Conservation (phyloP, 2,888 invertebrate genomes). For the Ctena decussata region DNA sequence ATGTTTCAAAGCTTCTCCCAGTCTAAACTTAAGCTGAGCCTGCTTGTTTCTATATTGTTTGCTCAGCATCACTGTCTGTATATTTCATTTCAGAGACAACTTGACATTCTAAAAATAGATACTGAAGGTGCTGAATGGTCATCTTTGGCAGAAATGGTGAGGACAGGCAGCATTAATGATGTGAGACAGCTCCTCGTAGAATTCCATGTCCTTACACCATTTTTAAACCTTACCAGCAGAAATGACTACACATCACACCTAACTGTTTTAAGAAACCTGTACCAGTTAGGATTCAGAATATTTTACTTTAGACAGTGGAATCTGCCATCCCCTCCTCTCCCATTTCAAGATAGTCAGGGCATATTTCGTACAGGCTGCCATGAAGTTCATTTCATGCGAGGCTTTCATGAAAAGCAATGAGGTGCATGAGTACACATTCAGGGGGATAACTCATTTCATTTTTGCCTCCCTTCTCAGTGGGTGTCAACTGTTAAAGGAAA, state of each 20-base stretch:
- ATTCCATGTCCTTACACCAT: constrained; percentile 1
- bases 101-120: not conserved
- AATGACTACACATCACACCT: not conserved
- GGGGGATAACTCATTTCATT: no score
- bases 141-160: not conserved
- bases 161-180: not conserved
- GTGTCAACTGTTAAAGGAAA: no score
- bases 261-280: not conserved
- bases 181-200: constrained; percentile 10
- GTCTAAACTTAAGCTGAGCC: no score
- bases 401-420: no score
- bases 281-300: constrained; percentile 15
- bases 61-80: no score
- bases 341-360: not conserved
- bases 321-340: not conserved
- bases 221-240: not conserved
- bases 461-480: no score
- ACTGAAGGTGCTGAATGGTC: not conserved
- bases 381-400: constrained; percentile 22
- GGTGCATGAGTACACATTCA: no score
- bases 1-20: no score
- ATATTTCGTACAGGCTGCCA: not conserved
- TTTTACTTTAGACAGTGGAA: constrained; percentile 20
- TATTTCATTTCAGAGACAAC: not conserved
- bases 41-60: no score